Evolutionary conservation across 2,888 invertebrate genomes (phyloP).

Genomic region (Mylabris sibirica): DNA sequence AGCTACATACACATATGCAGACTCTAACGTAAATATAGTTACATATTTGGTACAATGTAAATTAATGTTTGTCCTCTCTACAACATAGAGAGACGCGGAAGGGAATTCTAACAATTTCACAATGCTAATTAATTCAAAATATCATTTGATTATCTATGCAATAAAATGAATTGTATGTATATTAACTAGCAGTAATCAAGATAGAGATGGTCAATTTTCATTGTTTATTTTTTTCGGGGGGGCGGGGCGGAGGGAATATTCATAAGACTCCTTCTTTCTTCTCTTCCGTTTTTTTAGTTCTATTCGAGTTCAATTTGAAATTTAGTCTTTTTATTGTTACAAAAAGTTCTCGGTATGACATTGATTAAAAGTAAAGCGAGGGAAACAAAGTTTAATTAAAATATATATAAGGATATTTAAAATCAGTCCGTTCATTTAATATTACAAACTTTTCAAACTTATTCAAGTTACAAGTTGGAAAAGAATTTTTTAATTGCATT

Average conservation of each 20-base stretch:
- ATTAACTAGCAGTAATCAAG: background rate
- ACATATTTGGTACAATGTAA: constrained; percentile 44
- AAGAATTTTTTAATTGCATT: constrained; percentile 55
- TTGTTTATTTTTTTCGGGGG: too few species aligned
- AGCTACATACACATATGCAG: constrained; percentile 46
- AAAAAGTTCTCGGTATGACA: constrained; percentile 29
- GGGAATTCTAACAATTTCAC: constrained; percentile 49
- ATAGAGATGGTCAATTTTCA: background rate
- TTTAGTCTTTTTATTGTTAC: constrained; percentile 21
- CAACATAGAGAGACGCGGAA: constrained; percentile 27
- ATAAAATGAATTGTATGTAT: constrained; percentile 35
- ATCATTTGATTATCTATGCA: constrained; percentile 42
- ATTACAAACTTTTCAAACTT: constrained; percentile 47
- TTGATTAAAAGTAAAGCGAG: constrained; percentile 35
- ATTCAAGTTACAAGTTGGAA: constrained; percentile 32
- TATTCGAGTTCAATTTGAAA: constrained; percentile 1
- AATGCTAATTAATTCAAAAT: constrained; percentile 53
- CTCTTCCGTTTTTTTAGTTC: background rate
- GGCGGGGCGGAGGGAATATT: too few species aligned
- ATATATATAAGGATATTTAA: constrained; percentile 51
- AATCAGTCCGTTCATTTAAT: constrained; percentile 48
- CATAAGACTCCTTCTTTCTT: too few species aligned
- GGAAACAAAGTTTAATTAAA: constrained; percentile 52
- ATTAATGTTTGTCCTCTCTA: constrained; percentile 42
- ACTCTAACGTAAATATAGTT: constrained; percentile 50